Percentiles rank a stretch among this genome's conserved stretches.
Evolutionary conservation across 2,888 invertebrate species (phyloP).

Genomic region (Mayetiola destructor): DNA sequence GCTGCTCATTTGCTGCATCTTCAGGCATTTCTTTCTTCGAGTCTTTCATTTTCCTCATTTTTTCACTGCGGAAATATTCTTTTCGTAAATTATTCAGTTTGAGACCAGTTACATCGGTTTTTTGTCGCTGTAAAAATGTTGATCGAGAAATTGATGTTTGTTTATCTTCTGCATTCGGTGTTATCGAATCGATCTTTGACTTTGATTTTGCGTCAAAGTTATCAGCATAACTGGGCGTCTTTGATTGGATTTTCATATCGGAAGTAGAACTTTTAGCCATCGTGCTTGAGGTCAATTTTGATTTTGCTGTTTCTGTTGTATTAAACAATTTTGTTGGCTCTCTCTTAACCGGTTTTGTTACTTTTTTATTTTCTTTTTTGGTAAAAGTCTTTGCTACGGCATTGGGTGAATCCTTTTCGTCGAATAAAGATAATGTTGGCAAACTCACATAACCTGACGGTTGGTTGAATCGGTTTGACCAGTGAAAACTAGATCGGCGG

Average conservation of each 20-base stretch:
- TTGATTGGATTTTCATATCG: background rate
- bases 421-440: conserved; percentile 47
- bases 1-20: conserved; percentile 9
- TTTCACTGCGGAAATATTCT: conserved; percentile 34
- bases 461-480: conserved; percentile 64
- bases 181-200: background rate
- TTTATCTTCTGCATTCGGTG: background rate
- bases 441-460: conserved; percentile 71
- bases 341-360: background rate
- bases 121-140: conserved; percentile 36
- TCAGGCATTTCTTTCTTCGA: background rate
- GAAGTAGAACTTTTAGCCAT: background rate
- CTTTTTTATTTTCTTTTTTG: conserved; percentile 14
- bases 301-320: background rate
- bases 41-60: conserved; percentile 21
- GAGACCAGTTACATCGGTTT: conserved; percentile 46
- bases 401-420: conserved; percentile 27
- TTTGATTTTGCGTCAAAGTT: background rate
- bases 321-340: background rate
- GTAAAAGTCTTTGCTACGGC: conserved; percentile 16
- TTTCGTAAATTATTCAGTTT: conserved; percentile 37
- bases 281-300: background rate
- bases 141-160: background rate
- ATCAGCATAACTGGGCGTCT: background rate
- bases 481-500: conserved; percentile 51